Percentiles rank a stretch among this genome's conserved stretches.
These are phyloP conservation scores for Tipula vernalis DNA, from an alignment of 2,888 invertebrate species.

Conservation along the genomic window DNA sequence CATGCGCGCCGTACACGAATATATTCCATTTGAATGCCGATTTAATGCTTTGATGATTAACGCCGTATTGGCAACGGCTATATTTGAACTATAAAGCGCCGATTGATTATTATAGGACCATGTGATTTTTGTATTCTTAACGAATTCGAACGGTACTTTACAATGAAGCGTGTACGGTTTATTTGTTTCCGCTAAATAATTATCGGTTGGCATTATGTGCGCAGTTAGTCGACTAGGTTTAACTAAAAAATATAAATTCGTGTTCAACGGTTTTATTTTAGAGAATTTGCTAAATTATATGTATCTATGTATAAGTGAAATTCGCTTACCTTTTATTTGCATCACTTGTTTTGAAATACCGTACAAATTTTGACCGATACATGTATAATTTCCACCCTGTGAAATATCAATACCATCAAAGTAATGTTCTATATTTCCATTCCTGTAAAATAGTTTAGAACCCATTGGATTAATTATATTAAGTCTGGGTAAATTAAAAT, in stretches of 20 bases:
- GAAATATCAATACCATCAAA: not conserved
- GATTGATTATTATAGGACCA: not conserved
- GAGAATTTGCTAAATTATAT: not conserved
- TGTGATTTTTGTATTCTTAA: not conserved
- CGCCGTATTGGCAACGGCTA: not conserved
- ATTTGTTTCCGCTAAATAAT: not conserved
- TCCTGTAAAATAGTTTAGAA: not conserved
- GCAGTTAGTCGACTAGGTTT: not conserved
- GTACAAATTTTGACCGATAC: not conserved
- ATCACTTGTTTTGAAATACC: not conserved
- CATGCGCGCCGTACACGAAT: not conserved
- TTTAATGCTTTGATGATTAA: not conserved
- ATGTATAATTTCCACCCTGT: not conserved
- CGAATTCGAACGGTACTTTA: not conserved
- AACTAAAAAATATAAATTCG: not conserved
- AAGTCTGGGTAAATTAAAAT: not conserved
- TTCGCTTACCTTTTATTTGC: not conserved
- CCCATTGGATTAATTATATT: not conserved
- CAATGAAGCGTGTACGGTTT: not conserved
- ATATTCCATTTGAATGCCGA: not conserved
- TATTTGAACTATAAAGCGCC: not conserved
- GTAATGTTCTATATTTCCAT: not conserved
- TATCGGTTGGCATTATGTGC: not conserved
- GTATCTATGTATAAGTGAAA: no score
- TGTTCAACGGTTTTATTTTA: not conserved